These are phyloP conservation scores for Vimba vimba DNA, from an alignment of 2,113 vertebrate species.

Conservation along the genomic window DNA sequence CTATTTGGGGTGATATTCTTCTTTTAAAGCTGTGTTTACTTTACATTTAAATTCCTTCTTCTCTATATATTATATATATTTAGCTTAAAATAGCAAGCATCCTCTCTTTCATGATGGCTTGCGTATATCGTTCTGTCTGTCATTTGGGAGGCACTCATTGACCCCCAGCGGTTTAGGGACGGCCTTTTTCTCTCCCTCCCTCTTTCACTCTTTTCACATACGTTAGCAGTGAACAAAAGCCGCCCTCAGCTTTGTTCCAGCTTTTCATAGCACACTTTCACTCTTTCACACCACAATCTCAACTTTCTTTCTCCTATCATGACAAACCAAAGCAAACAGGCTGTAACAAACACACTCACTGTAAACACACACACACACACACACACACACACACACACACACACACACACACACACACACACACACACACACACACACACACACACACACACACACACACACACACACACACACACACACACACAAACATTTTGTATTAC, in stretches of 20 bases:
- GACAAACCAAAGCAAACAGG: conserved; percentile 7
- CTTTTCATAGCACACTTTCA: conserved; percentile 46
- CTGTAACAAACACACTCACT: conserved; percentile 4
- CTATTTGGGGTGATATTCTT: background rate
- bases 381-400: too few species aligned
- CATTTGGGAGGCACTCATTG: conserved; percentile 30
- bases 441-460: conserved; percentile 2
- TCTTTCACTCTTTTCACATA: conserved; percentile 48
- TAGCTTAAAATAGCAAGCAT: background rate
- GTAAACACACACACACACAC: background rate
- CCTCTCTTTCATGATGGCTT: conserved; percentile 25
- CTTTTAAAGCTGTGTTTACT: background rate
- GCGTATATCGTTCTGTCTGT: conserved; percentile 28
- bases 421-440: background rate
- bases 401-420: background rate
- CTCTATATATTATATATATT: background rate
- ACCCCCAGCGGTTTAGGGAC: conserved; percentile 44
- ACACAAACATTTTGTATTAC: background rate
- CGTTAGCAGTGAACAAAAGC: conserved; percentile 48
- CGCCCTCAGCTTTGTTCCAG: conserved; percentile 46
- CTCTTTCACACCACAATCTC: conserved; percentile 44
- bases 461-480: background rate
- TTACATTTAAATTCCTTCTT: background rate
- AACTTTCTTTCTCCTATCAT: conserved; percentile 19
- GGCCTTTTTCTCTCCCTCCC: conserved; percentile 14